Evolutionary conservation across 1,140 invertebrate species (phyloP).

Genomic region (Caenorhabditis inopinata): DNA sequence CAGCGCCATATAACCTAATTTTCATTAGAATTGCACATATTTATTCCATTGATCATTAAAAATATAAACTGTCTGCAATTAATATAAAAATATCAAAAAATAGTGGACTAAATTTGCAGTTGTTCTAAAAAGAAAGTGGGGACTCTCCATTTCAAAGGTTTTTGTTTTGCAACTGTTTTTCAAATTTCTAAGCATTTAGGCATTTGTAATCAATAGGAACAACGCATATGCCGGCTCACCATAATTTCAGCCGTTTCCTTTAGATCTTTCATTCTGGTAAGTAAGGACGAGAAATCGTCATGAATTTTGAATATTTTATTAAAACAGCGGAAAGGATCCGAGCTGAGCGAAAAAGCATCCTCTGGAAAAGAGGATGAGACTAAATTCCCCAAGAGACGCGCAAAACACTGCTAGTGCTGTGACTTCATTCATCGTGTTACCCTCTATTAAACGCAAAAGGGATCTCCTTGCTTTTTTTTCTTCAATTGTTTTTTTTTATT

Average conservation of each 20-base stretch:
- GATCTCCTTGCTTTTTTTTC: neutral
- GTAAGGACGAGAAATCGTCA: neutral
- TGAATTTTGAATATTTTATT: conserved; percentile 13
- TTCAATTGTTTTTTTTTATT: neutral
- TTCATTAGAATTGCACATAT: too few relatives aligned
- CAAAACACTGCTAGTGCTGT: conserved; percentile 26
- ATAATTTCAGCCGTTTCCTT: neutral
- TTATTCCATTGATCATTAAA: too few relatives aligned
- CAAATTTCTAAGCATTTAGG: too few relatives aligned
- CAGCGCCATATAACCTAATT: too few relatives aligned
- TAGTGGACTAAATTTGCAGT: too few relatives aligned
- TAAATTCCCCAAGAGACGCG: conserved; percentile 23
- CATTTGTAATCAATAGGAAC: too few relatives aligned
- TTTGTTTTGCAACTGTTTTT: too few relatives aligned
- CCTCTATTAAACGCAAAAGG: neutral
- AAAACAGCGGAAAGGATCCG: conserved; percentile 3
- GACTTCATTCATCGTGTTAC: conserved; percentile 24
- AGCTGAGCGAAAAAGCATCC: conserved; percentile 11
- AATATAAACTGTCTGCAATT: too few relatives aligned
- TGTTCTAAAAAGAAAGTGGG: too few relatives aligned
- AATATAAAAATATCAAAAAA: too few relatives aligned
- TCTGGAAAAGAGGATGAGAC: conserved; percentile 14
- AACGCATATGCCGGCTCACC: neutral
- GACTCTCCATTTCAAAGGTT: too few relatives aligned
- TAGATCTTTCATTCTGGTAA: neutral